These are phyloP conservation scores for Aplodontia rufa DNA, from an alignment of 2,113 vertebrate genomes.

Conservation along the genomic window DNA sequence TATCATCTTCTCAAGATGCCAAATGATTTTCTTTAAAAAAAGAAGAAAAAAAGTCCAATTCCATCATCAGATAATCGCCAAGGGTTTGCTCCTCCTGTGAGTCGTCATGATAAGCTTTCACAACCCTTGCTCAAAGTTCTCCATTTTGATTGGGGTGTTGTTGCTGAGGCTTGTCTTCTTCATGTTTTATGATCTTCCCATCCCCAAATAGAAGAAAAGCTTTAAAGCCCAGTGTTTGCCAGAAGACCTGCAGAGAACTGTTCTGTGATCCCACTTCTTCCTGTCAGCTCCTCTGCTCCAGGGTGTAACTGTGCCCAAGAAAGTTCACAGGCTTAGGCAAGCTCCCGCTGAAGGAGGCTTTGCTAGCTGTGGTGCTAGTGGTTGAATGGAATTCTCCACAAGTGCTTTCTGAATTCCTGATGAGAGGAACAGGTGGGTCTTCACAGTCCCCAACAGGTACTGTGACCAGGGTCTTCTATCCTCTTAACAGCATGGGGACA, in stretches of 20 bases:
- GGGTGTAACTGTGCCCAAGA: not conserved
- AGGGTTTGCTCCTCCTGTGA: not conserved
- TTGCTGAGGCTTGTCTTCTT: not conserved
- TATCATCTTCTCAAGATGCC: not conserved
- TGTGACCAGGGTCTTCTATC: not conserved
- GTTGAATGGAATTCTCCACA: not conserved
- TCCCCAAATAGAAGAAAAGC: not conserved
- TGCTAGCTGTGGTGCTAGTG: no score
- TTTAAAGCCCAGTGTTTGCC: not conserved
- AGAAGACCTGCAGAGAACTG: not conserved
- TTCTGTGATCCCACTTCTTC: not conserved
- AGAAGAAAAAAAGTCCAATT: not conserved
- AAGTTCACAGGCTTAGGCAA: not conserved
- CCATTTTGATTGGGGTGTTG: not conserved
- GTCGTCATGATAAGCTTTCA: not conserved
- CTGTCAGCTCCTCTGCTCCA: not conserved
- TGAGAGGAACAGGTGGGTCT: not conserved
- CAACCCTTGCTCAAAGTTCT: not conserved
- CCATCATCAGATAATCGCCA: not conserved
- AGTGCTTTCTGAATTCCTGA: not conserved
- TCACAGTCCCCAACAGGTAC: not conserved
- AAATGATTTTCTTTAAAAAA: conserved; percentile 18
- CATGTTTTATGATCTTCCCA: not conserved
- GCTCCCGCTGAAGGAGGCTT: not conserved
- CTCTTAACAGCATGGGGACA: not conserved